Percentiles rank a stretch among this genome's conserved stretches.
phyloP scores from a whole-genome alignment of 2,888 invertebrate genomes.

The Timema podura region DNA sequence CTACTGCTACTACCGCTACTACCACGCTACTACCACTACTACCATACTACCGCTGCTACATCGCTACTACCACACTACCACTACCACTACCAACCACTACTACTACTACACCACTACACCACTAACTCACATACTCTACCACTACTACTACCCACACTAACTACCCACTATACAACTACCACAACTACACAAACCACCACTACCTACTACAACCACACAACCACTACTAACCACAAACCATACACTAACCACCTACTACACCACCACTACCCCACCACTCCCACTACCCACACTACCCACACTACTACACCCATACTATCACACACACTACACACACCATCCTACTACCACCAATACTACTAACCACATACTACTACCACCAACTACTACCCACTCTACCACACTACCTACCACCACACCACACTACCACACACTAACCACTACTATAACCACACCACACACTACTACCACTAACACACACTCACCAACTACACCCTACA shows the following conservation, averaged over 20 bases:
- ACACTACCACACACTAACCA: neutral
- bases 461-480: no score
- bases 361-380: neutral
- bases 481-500: neutral
- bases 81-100: neutral
- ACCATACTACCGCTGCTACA: no score
- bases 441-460: no score
- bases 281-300: neutral
- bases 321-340: neutral
- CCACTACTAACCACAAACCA: neutral
- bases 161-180: neutral
- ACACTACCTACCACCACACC: neutral
- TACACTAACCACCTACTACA: neutral
- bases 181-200: conserved; percentile 2
- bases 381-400: neutral
- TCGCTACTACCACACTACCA: conserved; percentile 8
- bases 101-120: neutral
- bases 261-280: neutral
- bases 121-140: neutral
- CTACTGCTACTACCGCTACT: conserved; percentile 8
- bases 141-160: neutral
- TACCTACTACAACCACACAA: neutral
- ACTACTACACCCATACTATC: neutral
- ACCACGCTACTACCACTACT: conserved; percentile 3
- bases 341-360: conserved; percentile 4